Evolutionary conservation across 2,888 invertebrate genomes (phyloP).

Genomic region (Hoplodrina blanda): DNA sequence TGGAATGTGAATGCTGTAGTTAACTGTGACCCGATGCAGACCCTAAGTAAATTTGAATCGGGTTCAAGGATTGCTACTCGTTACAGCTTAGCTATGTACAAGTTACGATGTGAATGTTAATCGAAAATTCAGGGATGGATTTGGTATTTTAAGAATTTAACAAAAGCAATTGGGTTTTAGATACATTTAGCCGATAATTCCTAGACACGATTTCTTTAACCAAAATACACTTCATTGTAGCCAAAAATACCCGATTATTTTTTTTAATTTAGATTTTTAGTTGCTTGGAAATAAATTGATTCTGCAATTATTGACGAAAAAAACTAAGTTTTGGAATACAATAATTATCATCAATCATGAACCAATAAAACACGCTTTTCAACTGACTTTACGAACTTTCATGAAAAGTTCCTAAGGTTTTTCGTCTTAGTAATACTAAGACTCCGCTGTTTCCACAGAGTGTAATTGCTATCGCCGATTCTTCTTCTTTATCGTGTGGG

Average conservation of each 20-base stretch:
- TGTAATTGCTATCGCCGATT: too few species aligned
- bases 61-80: slow-evolving; percentile 31
- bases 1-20: slow-evolving; percentile 48
- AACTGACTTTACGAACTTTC: slow-evolving; percentile 11
- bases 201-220: too few species aligned
- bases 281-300: too few species aligned
- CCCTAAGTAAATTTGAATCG: slow-evolving; percentile 62
- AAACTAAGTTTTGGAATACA: slow-evolving; percentile 9
- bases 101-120: slow-evolving; percentile 45
- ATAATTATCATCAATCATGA: slow-evolving; percentile 19
- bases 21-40: slow-evolving; percentile 33
- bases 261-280: too few species aligned
- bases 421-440: too few species aligned
- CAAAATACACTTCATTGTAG: too few species aligned
- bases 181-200: too few species aligned
- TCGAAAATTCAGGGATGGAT: slow-evolving; percentile 25
- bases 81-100: slow-evolving; percentile 24
- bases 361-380: neutral
- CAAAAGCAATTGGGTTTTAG: too few species aligned
- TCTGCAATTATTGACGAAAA: too few species aligned
- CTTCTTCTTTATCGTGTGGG: too few species aligned
- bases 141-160: neutral
- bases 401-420: neutral
- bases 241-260: too few species aligned
- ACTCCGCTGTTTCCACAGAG: too few species aligned